Conservation (phyloP, 2,888 invertebrate species). For the Archaeoteleia sp. region DNA sequence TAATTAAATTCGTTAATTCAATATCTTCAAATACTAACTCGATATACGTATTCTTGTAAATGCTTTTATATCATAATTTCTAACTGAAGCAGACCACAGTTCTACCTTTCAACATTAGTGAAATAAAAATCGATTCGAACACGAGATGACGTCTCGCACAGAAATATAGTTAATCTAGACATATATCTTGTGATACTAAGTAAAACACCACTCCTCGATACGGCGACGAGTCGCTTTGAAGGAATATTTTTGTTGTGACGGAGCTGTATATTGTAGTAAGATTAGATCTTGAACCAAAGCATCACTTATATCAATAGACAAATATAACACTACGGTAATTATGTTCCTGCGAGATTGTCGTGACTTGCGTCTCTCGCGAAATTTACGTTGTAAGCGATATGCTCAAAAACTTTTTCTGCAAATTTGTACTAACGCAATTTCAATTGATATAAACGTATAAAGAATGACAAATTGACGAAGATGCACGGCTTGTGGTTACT, state of each 20-base stretch:
- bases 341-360: slow-evolving; percentile 52
- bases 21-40: too few relatives aligned
- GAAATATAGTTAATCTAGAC: slow-evolving; percentile 56
- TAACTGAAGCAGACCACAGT: too few relatives aligned
- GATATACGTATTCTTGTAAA: too few relatives aligned
- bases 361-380: slow-evolving; percentile 41
- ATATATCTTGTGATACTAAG: slow-evolving; percentile 70
- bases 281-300: neutral
- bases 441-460: neutral
- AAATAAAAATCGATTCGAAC: slow-evolving; percentile 5
- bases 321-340: slow-evolving; percentile 49
- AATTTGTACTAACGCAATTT: neutral
- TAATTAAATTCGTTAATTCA: too few relatives aligned
- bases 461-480: neutral
- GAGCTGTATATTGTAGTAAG: slow-evolving; percentile 31
- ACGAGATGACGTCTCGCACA: slow-evolving; percentile 14
- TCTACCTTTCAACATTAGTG: too few relatives aligned
- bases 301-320: slow-evolving; percentile 38
- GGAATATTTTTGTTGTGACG: slow-evolving; percentile 46
- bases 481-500: neutral
- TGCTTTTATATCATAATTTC: too few relatives aligned
- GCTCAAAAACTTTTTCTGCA: slow-evolving; percentile 5
- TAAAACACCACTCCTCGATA: slow-evolving; percentile 61
- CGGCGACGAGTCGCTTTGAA: slow-evolving; percentile 57
- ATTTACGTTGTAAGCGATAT: slow-evolving; percentile 17